Conservation (phyloP, 2,888 invertebrate genomes). For the Empis stercorea region DNA sequence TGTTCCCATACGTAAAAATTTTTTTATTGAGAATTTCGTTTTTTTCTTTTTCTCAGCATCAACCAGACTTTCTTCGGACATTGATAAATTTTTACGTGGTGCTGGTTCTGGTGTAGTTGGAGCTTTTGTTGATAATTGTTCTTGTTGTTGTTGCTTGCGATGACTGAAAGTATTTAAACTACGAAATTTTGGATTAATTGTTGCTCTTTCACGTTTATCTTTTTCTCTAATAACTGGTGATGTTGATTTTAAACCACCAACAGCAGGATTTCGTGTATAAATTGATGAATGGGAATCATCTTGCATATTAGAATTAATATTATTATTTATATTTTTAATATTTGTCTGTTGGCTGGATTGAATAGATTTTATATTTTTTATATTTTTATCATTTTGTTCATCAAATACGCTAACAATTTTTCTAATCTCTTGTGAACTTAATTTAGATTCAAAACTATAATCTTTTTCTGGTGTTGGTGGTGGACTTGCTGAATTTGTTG, state of each 20-base stretch:
- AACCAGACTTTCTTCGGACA: conserved; percentile 59
- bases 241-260: conserved; percentile 45
- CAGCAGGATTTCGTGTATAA: conserved; percentile 27
- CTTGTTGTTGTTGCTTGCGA: conserved; percentile 25
- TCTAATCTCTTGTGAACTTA: conserved; percentile 4
- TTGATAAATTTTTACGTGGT: conserved; percentile 54
- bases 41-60: conserved; percentile 44
- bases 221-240: conserved; percentile 60
- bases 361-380: neutral
- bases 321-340: neutral
- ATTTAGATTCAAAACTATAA: conserved; percentile 12
- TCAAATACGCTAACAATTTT: conserved; percentile 9
- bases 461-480: conserved; percentile 32
- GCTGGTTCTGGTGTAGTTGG: conserved; percentile 49
- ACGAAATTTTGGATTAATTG: conserved; percentile 48
- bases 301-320: conserved; percentile 9
- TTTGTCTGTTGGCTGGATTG: neutral
- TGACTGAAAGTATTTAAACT: conserved; percentile 37
- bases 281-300: conserved; percentile 39
- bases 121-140: conserved; percentile 27
- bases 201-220: conserved; percentile 60
- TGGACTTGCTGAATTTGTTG: conserved; percentile 24
- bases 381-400: conserved; percentile 5
- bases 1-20: conserved; percentile 66
- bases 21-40: conserved; percentile 69